Evolutionary conservation across 2,888 invertebrate genomes (phyloP), one percentile per base, ranked within the genome.

Genomic region (Fragum sueziense): DNA sequence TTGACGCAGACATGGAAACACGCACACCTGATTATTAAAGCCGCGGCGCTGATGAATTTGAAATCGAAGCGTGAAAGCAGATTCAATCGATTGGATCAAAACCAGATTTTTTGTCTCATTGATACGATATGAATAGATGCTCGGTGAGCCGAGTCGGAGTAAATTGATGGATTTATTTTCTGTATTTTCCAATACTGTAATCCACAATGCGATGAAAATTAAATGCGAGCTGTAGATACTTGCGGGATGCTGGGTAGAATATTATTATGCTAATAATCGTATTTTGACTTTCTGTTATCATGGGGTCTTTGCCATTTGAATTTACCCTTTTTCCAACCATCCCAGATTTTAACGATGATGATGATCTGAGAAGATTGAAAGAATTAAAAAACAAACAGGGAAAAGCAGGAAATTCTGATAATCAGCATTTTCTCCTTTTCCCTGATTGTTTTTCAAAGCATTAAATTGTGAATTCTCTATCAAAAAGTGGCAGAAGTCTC

Each of bases 121-220:
- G 69, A 69, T 59, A 41, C 54, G 47, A 17, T 29, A 22, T 75
- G 75, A 75, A 75, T 47, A 54, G 70, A 69, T 70, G 70, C 22
- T 34, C 70, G 37, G 27, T 71, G 70, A 70, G 57, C 27, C 25
- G 76, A 54, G 47, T 25, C 70, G 33, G 57, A 34, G 59, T 52
- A 67, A 71, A 76, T 76, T 76, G 75, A 75, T 75, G 70, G 62
- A 70, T 70, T 75, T 75, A 70, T 70, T 70, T 75, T 70, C 65
- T 41, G 41, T 61, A 47, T 61, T 62, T 51, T 62, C 62, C 62
- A 22, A 33, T 62, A 62, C 20, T 62, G 62, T 62, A n/a, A 34
- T 34, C n/a, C n/a, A 62, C 62, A 62, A 62, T 62, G 22, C 17
- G 34, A 34, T 33, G 62, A 62, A 29, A 62, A 34, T 62, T 62